phyloP scores from a whole-genome alignment of 2,113 vertebrate species.

The Prinia subflava region DNA sequence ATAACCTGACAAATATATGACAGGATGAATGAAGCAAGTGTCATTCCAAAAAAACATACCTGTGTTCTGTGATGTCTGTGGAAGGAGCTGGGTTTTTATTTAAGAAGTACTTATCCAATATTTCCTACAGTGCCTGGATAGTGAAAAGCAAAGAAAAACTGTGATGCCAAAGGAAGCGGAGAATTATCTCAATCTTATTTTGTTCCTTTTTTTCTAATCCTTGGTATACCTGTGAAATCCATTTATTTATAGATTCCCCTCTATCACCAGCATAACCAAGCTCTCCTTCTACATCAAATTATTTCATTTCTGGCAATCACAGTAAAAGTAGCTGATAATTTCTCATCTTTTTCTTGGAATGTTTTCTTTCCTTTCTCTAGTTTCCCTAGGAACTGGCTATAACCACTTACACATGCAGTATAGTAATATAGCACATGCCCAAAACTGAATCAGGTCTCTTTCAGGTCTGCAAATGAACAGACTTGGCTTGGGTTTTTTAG shows the following conservation, averaged over 20 bases:
- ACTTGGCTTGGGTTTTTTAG: not conserved
- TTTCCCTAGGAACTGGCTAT: constrained; percentile 26
- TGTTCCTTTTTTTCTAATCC: not conserved
- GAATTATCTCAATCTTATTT: constrained; percentile 7
- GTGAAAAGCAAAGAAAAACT: not conserved
- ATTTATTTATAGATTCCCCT: constrained; percentile 14
- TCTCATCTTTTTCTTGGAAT: not conserved
- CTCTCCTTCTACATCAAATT: not conserved
- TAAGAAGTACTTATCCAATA: not conserved
- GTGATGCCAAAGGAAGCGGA: not conserved
- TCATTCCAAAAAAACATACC: not conserved
- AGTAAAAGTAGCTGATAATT: not conserved
- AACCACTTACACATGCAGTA: not conserved
- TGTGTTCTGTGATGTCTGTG: not conserved
- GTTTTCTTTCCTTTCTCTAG: not conserved
- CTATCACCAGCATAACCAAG: not conserved
- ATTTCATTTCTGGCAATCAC: not conserved
- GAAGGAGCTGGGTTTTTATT: not conserved
- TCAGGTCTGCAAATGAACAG: not conserved
- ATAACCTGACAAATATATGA: not conserved
- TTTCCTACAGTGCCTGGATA: not conserved
- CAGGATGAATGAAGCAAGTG: not conserved
- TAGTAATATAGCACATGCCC: not conserved
- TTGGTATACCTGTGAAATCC: constrained; percentile 19
- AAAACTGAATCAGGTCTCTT: not conserved